Evolutionary conservation across 2,888 invertebrate genomes (phyloP).

Genomic region (Troilus luridus): DNA sequence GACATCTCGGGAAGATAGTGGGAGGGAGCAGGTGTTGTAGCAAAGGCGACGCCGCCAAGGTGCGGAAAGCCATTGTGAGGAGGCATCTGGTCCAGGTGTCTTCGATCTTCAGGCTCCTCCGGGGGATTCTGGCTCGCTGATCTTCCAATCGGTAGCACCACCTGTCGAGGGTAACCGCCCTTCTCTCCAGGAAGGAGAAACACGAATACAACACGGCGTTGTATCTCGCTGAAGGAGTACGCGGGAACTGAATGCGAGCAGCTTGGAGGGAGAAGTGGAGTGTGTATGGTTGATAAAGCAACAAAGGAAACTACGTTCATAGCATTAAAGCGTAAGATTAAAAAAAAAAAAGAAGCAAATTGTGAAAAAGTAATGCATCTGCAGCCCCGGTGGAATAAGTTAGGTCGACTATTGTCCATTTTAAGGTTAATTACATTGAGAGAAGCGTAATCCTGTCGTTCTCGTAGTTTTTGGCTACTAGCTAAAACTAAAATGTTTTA

Average conservation of each 20-base stretch:
- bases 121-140: conserved; percentile 42
- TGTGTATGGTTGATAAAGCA: no score
- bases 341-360: no score
- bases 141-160: conserved; percentile 33
- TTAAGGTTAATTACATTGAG: no score
- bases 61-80: conserved; percentile 34
- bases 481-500: no score
- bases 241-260: neutral
- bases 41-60: conserved; percentile 35
- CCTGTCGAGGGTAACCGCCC: conserved; percentile 25
- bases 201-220: neutral
- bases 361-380: no score
- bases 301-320: no score
- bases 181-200: neutral
- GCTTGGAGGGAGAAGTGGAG: no score
- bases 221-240: neutral
- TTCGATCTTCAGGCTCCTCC: conserved; percentile 22
- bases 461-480: no score
- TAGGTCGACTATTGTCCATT: no score
- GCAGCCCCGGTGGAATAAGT: no score
- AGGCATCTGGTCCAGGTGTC: conserved; percentile 38
- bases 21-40: conserved; percentile 25
- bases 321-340: no score
- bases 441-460: no score
- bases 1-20: neutral